Evolutionary conservation across 2,797 vertebrate genomes (phyloP), one percentile per base, ranked within the genome.

Genomic region (Scomberomorus guttatus): DNA sequence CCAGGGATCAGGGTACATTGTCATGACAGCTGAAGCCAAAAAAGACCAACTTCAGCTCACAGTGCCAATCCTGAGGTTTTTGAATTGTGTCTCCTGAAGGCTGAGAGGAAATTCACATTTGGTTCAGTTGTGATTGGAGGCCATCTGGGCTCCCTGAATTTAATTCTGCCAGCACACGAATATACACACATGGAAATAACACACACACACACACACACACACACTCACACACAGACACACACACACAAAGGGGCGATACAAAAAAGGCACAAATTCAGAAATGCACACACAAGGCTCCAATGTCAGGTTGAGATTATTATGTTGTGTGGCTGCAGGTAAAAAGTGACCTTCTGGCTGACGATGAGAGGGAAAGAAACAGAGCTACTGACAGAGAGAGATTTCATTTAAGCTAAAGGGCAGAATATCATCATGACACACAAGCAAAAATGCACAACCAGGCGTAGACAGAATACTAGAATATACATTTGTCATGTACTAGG

Each of bases 261-360:
- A 63, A 72, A 71, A 54, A 51, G 63, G 7, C 50, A 39, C 14
- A 51, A 50, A 72, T 63, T 71, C 70, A 60, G 56, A 61, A 48
- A 46, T 37, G 50, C 51, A 22, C 58, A 72, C 79, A 71, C 52
- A 72, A 69, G 62, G 62, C 57, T 69, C 74, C 66, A 18, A 22
- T 86, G 66, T 86, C 85, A 77, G 72, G 75, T 78, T 84, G 44
- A 68, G 58, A 86, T 87, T 79, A 85, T 80, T 59, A 37, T 83
- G 87, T 82, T 84, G 48, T 76, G 72, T 82, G 75, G 81, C 87
- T 90, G 78, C 86, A 89, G 86, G 89, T 90, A 60, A 67, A 76
- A 65, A 55, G 62, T 90, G 85, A 90, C 88, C 88, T 90, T 89
- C 76, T 79, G 70, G 60, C 56, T 37, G 24, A 81, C 0, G 51